Base-by-base conservation (phyloP, 1,140 invertebrate genomes). In the Brachionus sp. region DNA sequence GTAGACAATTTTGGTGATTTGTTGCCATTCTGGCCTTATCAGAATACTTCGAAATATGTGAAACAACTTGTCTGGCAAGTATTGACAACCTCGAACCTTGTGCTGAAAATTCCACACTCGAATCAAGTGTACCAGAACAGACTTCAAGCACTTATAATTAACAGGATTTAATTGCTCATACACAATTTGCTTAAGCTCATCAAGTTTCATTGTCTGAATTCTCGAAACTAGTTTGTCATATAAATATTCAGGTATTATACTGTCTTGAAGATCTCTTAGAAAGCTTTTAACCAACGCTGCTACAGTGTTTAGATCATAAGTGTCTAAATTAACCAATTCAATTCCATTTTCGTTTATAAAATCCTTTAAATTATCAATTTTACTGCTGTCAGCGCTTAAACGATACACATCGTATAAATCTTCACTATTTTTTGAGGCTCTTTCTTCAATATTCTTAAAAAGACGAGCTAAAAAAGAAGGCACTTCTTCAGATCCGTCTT, bases 331-430 rank as follows among this genome's bases (percentile, higher is more conserved):
- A 13, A 62, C 42, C 77, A 57, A 66, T 25, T 80, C 77, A 29
- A 80, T 1, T 39, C 77, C 77, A 62, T 62, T 57, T 42, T 80
- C 77, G 25, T 80, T 44, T 33, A 80, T 62, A 10, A 23, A 44
- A 4, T 57, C 50, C 25, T 80, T 80, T 37, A 80, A 62, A 37
- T 39, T 66, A 33, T 80, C 77, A 19, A 80, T 25, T 44, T 62
- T 39, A 5, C 3, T 6, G 12, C 33, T 44, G 23, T 80, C 77
- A 10, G 77, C 35, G 46, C 77, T 80, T 7, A 80, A 44, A 5
- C 77, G 29, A 62, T 80, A 80, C 1, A 80, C 53, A 42, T 80
- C 77, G n/a, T 80, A 80, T 44, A 80, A 66, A 80, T 80, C 77
- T 44, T 80, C 77, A 23, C 19, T 37, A 53, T 39, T 80, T 62